These are phyloP conservation scores for Malacosoma neustria DNA, from an alignment of 2,888 invertebrate species.

Conservation along the genomic window DNA sequence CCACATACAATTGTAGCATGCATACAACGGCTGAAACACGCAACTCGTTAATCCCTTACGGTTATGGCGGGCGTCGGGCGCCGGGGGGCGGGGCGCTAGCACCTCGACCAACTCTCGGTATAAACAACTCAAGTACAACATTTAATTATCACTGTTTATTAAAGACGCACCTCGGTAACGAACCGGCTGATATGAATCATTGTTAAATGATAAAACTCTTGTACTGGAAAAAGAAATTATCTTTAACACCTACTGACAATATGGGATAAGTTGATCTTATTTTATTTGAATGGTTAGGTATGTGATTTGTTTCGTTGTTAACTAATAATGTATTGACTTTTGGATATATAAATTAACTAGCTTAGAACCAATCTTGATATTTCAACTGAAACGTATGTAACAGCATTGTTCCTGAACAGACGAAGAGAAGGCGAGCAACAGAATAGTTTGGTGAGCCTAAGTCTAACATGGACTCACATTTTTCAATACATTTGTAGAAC, in stretches of 20 bases:
- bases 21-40: slow-evolving; percentile 12
- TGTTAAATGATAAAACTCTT: slow-evolving; percentile 37
- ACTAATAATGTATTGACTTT: too few species aligned
- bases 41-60: slow-evolving; percentile 54
- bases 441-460: too few species aligned
- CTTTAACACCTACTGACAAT: slow-evolving; percentile 54
- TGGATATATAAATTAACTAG: too few species aligned
- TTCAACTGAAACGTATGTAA: too few species aligned
- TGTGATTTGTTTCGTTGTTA: too few species aligned
- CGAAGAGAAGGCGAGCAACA: too few species aligned
- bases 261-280: slow-evolving; percentile 7
- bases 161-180: slow-evolving; percentile 50
- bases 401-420: too few species aligned
- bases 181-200: slow-evolving; percentile 44
- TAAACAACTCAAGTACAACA: slow-evolving; percentile 69
- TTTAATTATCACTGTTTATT: slow-evolving; percentile 72
- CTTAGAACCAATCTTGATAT: too few species aligned
- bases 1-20: not conserved
- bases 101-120: slow-evolving; percentile 32
- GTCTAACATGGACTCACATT: too few species aligned
- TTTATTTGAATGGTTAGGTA: slow-evolving; percentile 1
- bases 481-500: too few species aligned
- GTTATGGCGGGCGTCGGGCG: slow-evolving; percentile 44
- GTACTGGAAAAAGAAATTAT: slow-evolving; percentile 42
- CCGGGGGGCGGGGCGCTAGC: slow-evolving; percentile 43